phyloP scores from a whole-genome alignment of 2,797 vertebrate genomes.

The Mormyrops attenuatus region DNA sequence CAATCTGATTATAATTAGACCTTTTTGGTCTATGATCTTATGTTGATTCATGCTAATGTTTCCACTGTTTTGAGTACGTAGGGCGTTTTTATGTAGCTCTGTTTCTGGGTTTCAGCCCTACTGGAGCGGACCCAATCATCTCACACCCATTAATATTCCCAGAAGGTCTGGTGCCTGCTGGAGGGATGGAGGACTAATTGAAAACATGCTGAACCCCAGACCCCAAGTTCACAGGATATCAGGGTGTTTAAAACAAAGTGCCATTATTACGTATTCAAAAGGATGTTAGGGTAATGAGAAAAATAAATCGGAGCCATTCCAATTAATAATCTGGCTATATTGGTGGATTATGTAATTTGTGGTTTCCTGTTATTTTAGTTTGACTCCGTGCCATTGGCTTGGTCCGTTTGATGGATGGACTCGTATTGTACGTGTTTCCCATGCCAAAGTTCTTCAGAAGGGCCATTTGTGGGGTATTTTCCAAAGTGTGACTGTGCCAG shows the following conservation, averaged over 20 bases:
- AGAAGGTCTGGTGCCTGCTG: background rate
- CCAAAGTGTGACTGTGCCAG: background rate
- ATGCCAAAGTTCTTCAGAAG: background rate
- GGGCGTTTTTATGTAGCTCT: background rate
- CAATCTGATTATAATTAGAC: background rate
- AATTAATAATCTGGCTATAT: background rate
- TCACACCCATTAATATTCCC: background rate
- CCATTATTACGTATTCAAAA: background rate
- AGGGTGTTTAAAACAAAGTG: conserved; percentile 13
- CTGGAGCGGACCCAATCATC: background rate
- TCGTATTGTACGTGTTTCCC: background rate
- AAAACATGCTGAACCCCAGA: conserved; percentile 3
- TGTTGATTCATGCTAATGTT: background rate
- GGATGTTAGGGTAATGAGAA: conserved; percentile 16
- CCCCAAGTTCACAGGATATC: background rate
- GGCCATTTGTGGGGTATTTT: background rate
- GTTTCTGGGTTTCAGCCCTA: background rate
- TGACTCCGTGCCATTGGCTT: background rate
- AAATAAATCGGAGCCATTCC: conserved; percentile 1
- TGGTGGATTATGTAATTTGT: conserved; percentile 16
- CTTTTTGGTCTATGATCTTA: background rate
- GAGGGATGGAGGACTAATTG: background rate
- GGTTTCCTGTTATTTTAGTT: conserved; percentile 19
- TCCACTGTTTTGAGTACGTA: background rate
- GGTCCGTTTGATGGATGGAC: background rate